Base-by-base conservation (phyloP, 2,113 vertebrate species). In the Centropus bengalensis region DNA sequence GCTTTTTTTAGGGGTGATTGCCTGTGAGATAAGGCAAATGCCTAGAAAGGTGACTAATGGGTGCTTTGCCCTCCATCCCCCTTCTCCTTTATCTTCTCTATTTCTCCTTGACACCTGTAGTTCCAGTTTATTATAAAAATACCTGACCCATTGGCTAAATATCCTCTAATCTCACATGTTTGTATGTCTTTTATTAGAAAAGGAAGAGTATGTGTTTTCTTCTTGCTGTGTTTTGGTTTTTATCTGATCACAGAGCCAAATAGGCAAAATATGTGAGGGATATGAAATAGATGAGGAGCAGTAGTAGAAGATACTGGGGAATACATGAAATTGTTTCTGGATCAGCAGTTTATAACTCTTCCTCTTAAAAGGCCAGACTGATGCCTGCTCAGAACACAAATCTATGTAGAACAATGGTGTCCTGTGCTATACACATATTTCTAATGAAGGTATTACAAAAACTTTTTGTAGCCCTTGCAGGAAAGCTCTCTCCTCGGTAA, bases 391-490 rank as follows among this genome's bases (percentile, higher is more conserved):
- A 55, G 80, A 62, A 27, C 4, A 26, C 5, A 18, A 17, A 45
- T 10, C 3, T 27, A 0, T 14, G 10, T 6, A 67, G 52, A 30
- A 83, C 36, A 27, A 52, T 38, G 26, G 6, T 19, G 22, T 6
- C 9, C 3, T 18, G 1, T 45, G 55, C 10, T 36, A 19, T 24
- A 8, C 3, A 17, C 1, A 0, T 19, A 11, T 56, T 80, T 82
- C 38, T 66, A 18, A 64, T 69, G 4, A 66, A 62, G 16, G 3
- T 5, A 32, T 13, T 32, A 8, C 4, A 40, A 69, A 70, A 33
- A 1, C 0, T 1, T 74, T 10, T 40, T 67, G 42, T 24, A 63
- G 19, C 10, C 77, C 21, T 77, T 69, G 5, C 18, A 81, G 12
- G 11, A 60, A 32, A 63, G 5, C 19, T 73, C 12, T 64, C 8